A percentile compares a stretch with the other conserved stretches of the same genome.
Evolutionary conservation across 2,797 vertebrate species (phyloP).

Genomic region (Muraenolepis orangiensis): DNA sequence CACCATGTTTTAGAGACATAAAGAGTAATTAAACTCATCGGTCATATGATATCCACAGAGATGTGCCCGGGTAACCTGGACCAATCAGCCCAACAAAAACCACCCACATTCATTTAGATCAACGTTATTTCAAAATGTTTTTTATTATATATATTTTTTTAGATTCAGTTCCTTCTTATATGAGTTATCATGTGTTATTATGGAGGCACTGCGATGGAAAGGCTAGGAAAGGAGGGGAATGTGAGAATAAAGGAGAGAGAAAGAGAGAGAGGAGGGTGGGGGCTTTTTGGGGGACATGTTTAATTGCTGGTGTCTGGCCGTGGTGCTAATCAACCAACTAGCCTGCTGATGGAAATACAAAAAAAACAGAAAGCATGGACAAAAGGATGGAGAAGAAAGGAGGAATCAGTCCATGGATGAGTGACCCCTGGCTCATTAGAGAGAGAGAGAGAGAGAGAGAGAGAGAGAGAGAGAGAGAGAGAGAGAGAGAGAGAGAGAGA

Average conservation of each 20-base stretch:
- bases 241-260: neutral
- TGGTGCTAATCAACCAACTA: constrained; percentile 36
- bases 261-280: neutral
- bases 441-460: constrained; percentile 27
- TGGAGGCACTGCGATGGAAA: neutral
- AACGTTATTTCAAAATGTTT: too few species aligned
- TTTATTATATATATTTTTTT: too few species aligned
- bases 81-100: too few species aligned
- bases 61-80: too few species aligned
- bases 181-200: neutral
- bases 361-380: constrained; percentile 36
- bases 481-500: neutral
- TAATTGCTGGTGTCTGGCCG: constrained; percentile 25
- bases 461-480: constrained; percentile 28
- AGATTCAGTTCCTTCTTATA: too few species aligned
- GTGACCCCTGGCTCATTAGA: constrained; percentile 57
- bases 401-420: constrained; percentile 59
- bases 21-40: too few species aligned
- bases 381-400: constrained; percentile 49
- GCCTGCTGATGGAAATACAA: constrained; percentile 56
- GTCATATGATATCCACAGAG: too few species aligned
- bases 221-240: constrained; percentile 6
- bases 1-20: neutral
- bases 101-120: too few species aligned
- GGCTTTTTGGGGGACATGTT: constrained; percentile 20